These are phyloP conservation scores for Bibio marci DNA, from an alignment of 2,888 invertebrate species.

Conservation along the genomic window DNA sequence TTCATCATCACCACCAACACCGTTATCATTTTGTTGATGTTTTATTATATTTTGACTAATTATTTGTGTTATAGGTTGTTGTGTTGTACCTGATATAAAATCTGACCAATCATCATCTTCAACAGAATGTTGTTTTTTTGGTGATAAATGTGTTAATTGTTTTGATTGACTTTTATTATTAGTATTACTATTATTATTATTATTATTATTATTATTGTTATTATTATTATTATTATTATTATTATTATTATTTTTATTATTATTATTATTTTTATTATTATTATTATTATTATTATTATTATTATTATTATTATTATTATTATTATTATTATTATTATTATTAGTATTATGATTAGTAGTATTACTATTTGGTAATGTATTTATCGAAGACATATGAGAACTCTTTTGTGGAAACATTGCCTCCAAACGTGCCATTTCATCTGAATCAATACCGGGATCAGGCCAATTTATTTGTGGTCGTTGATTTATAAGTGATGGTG, in stretches of 20 bases:
- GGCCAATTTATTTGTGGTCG: conserved; percentile 35
- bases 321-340: no score
- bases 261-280: conserved; percentile 10
- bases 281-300: conserved; percentile 16
- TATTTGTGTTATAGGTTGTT: conserved; percentile 6
- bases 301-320: conserved; percentile 9
- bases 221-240: no score
- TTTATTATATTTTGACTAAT: conserved; percentile 3
- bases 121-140: conserved; percentile 9
- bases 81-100: conserved; percentile 28
- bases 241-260: neutral
- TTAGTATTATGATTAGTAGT: conserved; percentile 9
- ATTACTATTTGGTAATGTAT: neutral
- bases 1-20: conserved; percentile 28
- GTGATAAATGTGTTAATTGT: neutral
- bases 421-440: conserved; percentile 26
- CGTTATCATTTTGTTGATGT: conserved; percentile 3
- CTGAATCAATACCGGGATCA: conserved; percentile 30
- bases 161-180: neutral
- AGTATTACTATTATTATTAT: no score
- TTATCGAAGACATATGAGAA: neutral
- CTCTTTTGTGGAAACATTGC: conserved; percentile 23
- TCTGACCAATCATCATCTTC: conserved; percentile 38
- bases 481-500: neutral
- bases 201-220: no score